Percentiles rank a stretch among this genome's conserved stretches.
Conservation (phyloP, 2,888 invertebrate species). For the Brachyopa scutellaris region DNA sequence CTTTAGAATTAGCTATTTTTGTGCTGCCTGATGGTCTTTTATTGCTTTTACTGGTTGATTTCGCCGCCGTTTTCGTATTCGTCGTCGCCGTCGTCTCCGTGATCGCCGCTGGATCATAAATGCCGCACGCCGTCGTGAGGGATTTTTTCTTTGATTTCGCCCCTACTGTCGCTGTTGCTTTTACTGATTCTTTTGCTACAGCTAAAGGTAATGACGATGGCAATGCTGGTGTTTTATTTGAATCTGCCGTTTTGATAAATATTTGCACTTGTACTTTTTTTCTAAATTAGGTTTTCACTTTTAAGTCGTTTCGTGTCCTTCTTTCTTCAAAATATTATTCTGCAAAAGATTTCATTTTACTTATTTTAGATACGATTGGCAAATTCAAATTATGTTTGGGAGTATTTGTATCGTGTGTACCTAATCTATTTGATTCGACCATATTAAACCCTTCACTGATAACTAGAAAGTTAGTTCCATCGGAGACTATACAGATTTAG, state of each 20-base stretch:
- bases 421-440: too few relatives aligned
- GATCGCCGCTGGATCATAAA: conserved; percentile 74
- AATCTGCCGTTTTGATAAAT: conserved; percentile 64
- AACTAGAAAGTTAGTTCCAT: too few relatives aligned
- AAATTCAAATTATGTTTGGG: too few relatives aligned
- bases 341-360: conserved; percentile 11
- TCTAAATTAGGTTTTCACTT: conserved; percentile 30
- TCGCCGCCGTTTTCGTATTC: conserved; percentile 70
- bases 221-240: conserved; percentile 64
- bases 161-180: conserved; percentile 66
- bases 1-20: conserved; percentile 73
- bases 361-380: too few relatives aligned
- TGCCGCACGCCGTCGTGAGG: conserved; percentile 74
- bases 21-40: conserved; percentile 73
- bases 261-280: conserved; percentile 13
- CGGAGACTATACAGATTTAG: too few relatives aligned
- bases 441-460: too few relatives aligned
- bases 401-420: too few relatives aligned
- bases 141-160: conserved; percentile 68
- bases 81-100: conserved; percentile 69
- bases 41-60: conserved; percentile 54
- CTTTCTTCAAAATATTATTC: conserved; percentile 24
- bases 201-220: conserved; percentile 64
- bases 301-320: conserved; percentile 40
- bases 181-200: conserved; percentile 19